These are phyloP conservation scores for Prunella strophiata DNA, from an alignment of 2,797 vertebrate species.

Conservation along the genomic window DNA sequence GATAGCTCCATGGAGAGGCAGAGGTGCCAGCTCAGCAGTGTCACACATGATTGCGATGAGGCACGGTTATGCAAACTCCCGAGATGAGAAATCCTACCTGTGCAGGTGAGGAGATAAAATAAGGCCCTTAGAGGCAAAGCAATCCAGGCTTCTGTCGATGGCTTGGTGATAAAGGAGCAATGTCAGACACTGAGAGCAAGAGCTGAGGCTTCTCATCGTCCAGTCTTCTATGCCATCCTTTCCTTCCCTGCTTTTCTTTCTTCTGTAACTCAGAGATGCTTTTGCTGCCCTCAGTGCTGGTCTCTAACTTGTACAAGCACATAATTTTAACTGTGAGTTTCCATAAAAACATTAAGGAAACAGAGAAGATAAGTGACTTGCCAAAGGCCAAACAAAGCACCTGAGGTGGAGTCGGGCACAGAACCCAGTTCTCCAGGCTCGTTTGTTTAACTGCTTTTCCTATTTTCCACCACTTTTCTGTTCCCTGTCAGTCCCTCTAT, in stretches of 20 bases:
- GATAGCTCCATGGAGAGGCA: neutral
- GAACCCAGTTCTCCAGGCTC: neutral
- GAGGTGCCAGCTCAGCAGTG: slow-evolving; percentile 26
- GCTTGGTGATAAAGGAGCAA: neutral
- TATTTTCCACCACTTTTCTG: slow-evolving; percentile 40
- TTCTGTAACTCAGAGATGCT: neutral
- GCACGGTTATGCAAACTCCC: neutral
- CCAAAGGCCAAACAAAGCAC: slow-evolving; percentile 1
- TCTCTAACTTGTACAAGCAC: neutral
- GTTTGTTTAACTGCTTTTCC: slow-evolving; percentile 9
- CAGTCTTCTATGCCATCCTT: neutral
- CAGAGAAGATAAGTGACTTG: neutral
- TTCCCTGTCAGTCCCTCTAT: slow-evolving; percentile 17
- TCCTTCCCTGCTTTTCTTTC: neutral
- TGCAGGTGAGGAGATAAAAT: slow-evolving; percentile 42
- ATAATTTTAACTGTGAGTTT: neutral
- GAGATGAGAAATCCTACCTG: neutral
- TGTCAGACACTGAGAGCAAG: neutral
- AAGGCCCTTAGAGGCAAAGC: slow-evolving; percentile 47
- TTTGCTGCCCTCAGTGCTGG: neutral
- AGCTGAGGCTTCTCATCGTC: neutral
- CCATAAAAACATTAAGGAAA: neutral
- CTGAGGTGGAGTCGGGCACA: neutral
- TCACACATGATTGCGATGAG: neutral
- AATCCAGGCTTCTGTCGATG: neutral